Evolutionary conservation across 2,888 invertebrate species (phyloP), one percentile per base, ranked within the genome.

Genomic region (Mystacides longicornis): DNA sequence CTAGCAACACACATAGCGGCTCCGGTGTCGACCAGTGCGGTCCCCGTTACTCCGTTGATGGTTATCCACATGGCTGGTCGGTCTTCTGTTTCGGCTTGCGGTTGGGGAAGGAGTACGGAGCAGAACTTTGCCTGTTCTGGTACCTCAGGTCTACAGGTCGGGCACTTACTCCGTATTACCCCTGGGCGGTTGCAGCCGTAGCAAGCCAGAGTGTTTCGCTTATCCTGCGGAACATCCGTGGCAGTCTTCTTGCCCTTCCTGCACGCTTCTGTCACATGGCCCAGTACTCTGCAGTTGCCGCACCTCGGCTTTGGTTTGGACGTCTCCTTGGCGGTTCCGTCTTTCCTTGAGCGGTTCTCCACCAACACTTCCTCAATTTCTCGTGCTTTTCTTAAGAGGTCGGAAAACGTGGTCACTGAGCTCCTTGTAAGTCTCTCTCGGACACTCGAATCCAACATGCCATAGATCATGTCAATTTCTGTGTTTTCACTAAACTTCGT

Each of bases 131-230:
- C 19, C 7, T 18, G 2, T 31, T n/a, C n/a, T n/a, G n/a, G n/a
- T n/a, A n/a, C n/a, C n/a, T n/a, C n/a, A n/a, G n/a, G n/a, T n/a
- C n/a, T n/a, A 9, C 49, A 49, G 9, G 23, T 49, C 16, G 49
- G 49, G 19, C 49, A 49, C 16, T 18, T 14, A 18, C 49, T 49
- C 31, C 49, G 23, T 23, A 49, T 23, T 11, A 49, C 49, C 14
- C 49, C 49, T 2, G 49, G 31, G 11, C 31, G 18, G 7, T 31
- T 31, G 20, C 49, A 49, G 2, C 49, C 49, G 31, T 49, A 49
- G 31, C 49, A 49, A n/a, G n/a, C n/a, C n/a, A n/a, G n/a, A 5
- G 49, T 9, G 27, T 31, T 16, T 5, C 31, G 23, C 49, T 23
- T 18, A 18, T 5, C 31, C n/a, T 49, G 27, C n/a, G n/a, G n/a